Conservation (phyloP, 2,888 invertebrate genomes). For the Drosophila kanekoi region DNA sequence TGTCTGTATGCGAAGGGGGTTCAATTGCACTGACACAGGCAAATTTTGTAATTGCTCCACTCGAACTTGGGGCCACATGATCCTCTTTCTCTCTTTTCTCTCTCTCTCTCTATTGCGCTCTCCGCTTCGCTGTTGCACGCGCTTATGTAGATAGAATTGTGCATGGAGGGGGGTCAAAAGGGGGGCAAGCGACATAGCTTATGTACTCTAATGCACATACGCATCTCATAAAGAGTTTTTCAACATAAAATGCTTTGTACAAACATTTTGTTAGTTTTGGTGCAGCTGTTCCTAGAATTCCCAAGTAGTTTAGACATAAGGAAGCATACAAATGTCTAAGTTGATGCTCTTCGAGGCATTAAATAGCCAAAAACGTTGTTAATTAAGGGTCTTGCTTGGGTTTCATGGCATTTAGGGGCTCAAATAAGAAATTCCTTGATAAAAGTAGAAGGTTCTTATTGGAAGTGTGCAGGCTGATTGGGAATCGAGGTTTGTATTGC, state of each 20-base stretch:
- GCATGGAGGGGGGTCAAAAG: neutral
- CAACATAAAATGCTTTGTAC: neutral
- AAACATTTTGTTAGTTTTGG: neutral
- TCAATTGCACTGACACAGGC: slow-evolving; percentile 68
- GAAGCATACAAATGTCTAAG: neutral
- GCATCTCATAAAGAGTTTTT: neutral
- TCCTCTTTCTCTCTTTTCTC: slow-evolving; percentile 29
- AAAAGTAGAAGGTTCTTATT: neutral
- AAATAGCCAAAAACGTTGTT: neutral
- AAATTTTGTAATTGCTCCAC: slow-evolving; percentile 25
- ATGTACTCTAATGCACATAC: neutral
- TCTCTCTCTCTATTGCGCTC: slow-evolving; percentile 12
- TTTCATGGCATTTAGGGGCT: neutral
- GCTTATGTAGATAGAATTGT: no score
- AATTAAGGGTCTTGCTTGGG: neutral
- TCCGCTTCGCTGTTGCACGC: slow-evolving; percentile 13
- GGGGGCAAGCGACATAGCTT: neutral
- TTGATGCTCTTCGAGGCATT: slow-evolving; percentile 4
- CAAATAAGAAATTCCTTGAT: neutral
- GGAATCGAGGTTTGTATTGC: no score
- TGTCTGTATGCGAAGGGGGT: slow-evolving; percentile 44
- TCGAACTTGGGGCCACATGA: slow-evolving; percentile 11
- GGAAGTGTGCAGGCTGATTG: neutral
- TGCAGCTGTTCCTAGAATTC: neutral
- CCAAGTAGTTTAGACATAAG: neutral